These are phyloP conservation scores for Aphidius ervi DNA, from an alignment of 1,140 invertebrate genomes.

Conservation along the genomic window DNA sequence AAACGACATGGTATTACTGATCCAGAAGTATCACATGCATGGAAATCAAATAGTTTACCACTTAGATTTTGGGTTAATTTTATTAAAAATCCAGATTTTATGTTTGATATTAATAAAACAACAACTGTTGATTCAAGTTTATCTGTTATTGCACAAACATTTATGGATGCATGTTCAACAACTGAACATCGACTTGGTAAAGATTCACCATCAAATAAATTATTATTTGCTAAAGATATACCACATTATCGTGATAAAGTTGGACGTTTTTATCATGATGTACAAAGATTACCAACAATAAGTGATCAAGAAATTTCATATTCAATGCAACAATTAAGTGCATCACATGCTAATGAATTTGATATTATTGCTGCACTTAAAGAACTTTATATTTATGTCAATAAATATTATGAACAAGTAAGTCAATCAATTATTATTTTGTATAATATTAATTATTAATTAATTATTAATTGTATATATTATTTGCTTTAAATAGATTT, in stretches of 20 bases:
- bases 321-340: slow-evolving; percentile 86
- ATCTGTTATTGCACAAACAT: slow-evolving; percentile 92
- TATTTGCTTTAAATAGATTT: slow-evolving; percentile 54
- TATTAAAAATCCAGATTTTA: slow-evolving; percentile 95
- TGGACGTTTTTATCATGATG: slow-evolving; percentile 80
- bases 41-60: slow-evolving; percentile 94
- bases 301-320: slow-evolving; percentile 89
- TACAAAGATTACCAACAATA: slow-evolving; percentile 79
- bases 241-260: slow-evolving; percentile 85
- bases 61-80: slow-evolving; percentile 96
- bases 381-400: slow-evolving; percentile 91
- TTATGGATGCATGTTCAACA: slow-evolving; percentile 92
- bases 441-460: not conserved
- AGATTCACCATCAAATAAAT: slow-evolving; percentile 92
- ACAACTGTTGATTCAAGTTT: slow-evolving; percentile 87
- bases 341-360: slow-evolving; percentile 82
- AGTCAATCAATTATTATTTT: slow-evolving; percentile 35
- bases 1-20: slow-evolving; percentile 77
- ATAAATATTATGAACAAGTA: slow-evolving; percentile 89
- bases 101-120: slow-evolving; percentile 94
- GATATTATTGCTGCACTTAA: slow-evolving; percentile 87
- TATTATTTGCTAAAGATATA: slow-evolving; percentile 92
- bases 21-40: slow-evolving; percentile 88
- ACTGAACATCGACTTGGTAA: slow-evolving; percentile 85
- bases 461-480: too few relatives aligned